These are phyloP conservation scores for zebrafish (Danio rerio) DNA, from an alignment of 2,113 vertebrate species.

Conservation along the genomic window GRCz12tu NC_133176.1:50236501-50237000, in stretches of 20 bases:
- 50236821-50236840: slow-evolving; percentile 17
- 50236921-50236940: slow-evolving; percentile 1
- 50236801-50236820: not conserved
- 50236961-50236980: not conserved
- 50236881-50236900: not conserved
- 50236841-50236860: not conserved
- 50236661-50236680: too few relatives aligned
- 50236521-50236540: too few relatives aligned
- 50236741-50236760: not conserved
- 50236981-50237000: not conserved
- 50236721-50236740: not conserved
- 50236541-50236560: too few relatives aligned
- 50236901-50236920: not conserved
- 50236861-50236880: slow-evolving; percentile 32
- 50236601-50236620: too few relatives aligned
- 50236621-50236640: too few relatives aligned
- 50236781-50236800: not conserved
- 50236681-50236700: too few relatives aligned
- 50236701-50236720: too few relatives aligned
- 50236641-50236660: too few relatives aligned
- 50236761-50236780: not conserved
- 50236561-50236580: too few relatives aligned
- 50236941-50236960: not conserved
- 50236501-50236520: too few relatives aligned
- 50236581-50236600: too few relatives aligned